These are phyloP conservation scores for Globia sparganii DNA, from an alignment of 2,888 invertebrate genomes.

Conservation along the genomic window DNA sequence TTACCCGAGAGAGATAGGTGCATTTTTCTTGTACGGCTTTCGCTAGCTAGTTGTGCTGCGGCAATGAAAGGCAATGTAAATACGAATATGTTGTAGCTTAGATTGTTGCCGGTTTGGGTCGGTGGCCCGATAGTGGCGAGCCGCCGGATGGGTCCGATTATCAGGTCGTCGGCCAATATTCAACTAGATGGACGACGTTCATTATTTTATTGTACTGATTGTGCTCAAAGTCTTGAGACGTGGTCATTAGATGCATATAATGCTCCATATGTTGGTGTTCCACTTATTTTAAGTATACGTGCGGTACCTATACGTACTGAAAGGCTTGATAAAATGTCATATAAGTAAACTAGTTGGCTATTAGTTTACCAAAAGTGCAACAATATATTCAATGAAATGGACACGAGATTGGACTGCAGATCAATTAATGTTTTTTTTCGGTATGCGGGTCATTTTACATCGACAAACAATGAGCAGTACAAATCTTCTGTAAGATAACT, in stretches of 20 bases:
- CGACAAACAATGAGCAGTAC: neutral
- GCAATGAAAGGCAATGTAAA: conserved; percentile 64
- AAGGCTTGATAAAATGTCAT: neutral
- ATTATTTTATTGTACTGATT: conserved; percentile 67
- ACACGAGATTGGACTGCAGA: neutral
- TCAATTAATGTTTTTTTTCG: neutral
- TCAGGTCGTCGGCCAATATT: conserved; percentile 76
- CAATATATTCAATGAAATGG: neutral
- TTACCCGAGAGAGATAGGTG: conserved; percentile 7
- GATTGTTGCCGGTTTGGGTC: conserved; percentile 72
- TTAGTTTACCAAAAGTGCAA: neutral
- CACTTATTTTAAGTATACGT: neutral
- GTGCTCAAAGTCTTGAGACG: conserved; percentile 46
- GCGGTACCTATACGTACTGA: neutral
- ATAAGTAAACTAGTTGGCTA: neutral
- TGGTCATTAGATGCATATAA: conserved; percentile 11
- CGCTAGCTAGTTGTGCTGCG: conserved; percentile 19
- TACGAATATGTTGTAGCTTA: conserved; percentile 58
- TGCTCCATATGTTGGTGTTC: neutral
- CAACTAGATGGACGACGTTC: conserved; percentile 69
- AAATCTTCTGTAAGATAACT: neutral
- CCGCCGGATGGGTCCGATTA: conserved; percentile 80
- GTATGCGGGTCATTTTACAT: neutral
- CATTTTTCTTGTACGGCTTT: conserved; percentile 25
- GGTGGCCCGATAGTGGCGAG: conserved; percentile 64